These are phyloP conservation scores for Seira musarum DNA, from an alignment of 2,888 invertebrate species.

Conservation along the genomic window DNA sequence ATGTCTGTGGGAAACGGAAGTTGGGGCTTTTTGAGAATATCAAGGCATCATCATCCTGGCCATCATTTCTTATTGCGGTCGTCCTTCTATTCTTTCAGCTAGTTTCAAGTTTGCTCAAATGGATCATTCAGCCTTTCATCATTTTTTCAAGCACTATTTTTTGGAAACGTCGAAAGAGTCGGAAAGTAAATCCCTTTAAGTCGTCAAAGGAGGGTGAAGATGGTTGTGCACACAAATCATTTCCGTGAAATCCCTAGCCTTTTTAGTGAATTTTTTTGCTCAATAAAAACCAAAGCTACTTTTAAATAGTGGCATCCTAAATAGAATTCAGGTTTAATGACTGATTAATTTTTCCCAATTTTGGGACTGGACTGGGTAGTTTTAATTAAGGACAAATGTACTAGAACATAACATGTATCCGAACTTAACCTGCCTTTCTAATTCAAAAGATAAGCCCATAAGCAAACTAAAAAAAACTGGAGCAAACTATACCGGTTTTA, in stretches of 20 bases:
- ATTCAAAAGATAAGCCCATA: not conserved
- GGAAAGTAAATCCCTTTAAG: not conserved
- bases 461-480: not conserved
- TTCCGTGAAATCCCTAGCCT: too few relatives aligned
- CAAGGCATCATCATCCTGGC: not conserved
- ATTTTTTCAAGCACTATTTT: not conserved
- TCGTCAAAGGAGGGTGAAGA: too few relatives aligned
- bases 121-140: not conserved
- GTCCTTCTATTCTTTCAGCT: not conserved
- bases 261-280: too few relatives aligned
- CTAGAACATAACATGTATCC: not conserved
- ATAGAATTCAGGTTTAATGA: too few relatives aligned
- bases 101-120: not conserved
- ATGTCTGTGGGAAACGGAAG: not conserved
- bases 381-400: not conserved
- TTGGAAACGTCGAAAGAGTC: not conserved
- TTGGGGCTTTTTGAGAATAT: not conserved
- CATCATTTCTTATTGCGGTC: not conserved
- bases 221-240: too few relatives aligned
- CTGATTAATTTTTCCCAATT: too few relatives aligned
- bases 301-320: too few relatives aligned
- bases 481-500: not conserved
- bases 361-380: too few relatives aligned
- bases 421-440: not conserved
- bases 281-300: too few relatives aligned